A percentile compares a stretch with the other conserved stretches of the same genome.
Evolutionary conservation across 2,797 vertebrate genomes (phyloP).

Genomic region (Tangara arthus): DNA sequence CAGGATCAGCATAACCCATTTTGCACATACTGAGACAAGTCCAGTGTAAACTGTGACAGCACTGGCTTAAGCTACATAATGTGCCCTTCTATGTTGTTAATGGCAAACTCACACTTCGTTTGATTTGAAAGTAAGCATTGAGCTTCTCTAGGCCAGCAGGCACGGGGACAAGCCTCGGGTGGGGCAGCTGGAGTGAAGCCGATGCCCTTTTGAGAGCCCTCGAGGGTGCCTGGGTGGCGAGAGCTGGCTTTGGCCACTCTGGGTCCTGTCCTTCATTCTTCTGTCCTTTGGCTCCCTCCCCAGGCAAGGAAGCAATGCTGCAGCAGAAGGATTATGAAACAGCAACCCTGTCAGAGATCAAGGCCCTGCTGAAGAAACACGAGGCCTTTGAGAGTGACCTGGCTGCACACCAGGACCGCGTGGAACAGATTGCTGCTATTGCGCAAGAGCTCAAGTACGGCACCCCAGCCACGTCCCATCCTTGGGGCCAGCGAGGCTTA

Average conservation of each 20-base stretch:
- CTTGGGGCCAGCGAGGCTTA: neutral
- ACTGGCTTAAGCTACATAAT: neutral
- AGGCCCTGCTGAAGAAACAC: constrained; percentile 96
- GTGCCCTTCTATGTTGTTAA: neutral
- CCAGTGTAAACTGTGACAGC: neutral
- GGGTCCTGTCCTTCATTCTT: neutral
- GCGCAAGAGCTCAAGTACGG: constrained; percentile 95
- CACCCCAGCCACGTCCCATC: neutral
- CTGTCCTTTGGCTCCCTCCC: constrained; percentile 50
- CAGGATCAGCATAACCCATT: neutral
- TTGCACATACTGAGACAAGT: neutral
- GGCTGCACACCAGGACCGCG: constrained; percentile 95
- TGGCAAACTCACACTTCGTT: neutral
- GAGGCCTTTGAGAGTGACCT: constrained; percentile 98
- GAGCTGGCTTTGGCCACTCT: neutral
- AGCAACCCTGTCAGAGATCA: constrained; percentile 93
- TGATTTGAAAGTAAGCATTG: neutral
- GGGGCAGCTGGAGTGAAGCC: neutral
- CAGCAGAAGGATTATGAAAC: constrained; percentile 92
- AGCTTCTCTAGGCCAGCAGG: neutral
- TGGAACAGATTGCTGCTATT: constrained; percentile 98
- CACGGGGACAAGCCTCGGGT: fast-evolving
- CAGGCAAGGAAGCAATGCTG: constrained; percentile 95
- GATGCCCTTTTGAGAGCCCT: neutral
- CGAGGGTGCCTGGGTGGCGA: fast-evolving